Evolutionary conservation across 2,797 vertebrate species (phyloP), one percentile per base, ranked within the genome.

Genomic region (Paguma larvata): DNA sequence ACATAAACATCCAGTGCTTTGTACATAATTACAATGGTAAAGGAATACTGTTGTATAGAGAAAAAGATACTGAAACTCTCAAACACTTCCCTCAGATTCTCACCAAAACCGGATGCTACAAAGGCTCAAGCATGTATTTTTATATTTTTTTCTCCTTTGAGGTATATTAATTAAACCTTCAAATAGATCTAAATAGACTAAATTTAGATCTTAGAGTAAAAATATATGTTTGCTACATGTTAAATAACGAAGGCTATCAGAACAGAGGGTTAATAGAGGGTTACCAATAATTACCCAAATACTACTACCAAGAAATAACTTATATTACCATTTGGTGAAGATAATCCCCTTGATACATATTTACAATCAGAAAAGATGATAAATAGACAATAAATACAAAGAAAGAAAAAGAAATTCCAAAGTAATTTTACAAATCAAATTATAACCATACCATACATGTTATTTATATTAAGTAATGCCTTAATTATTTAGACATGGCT

Each of bases 221-320:
- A 89, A 75, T 18, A 63, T 0, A n/a, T 59, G 2, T 41, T 75
- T 56, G 27, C 38, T 41, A 30, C 25, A 77, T n/a, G 65, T 56
- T 86, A 73, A 91, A 88, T 84, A 79, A 90, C 48, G 15, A 67
- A 90, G 93, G 38, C 12, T 85, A 51, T 89, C 48, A 92, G 62
- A 88, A 89, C 4, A 44, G 27, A 89, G 9, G 0, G 1, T 68
- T 56, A 89, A 12, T 14, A 84, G 19, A 75, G 56, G 51, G 34
- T 53, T 89, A 72, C 90, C 67, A 95, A 82, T 59, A 94, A 89
- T 75, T 80, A 88, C 2, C 1, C 14, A 79, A 14, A 86, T 34
- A 15, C 30, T 44, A 87, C 34, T 41, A n/a, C 23, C 9, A 94
- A 92, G 18, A 85, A 85, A 80, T 72, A 86, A 80, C 14, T 89